Conservation (phyloP, 2,797 vertebrate species). For the Argyrosomus regius region DNA sequence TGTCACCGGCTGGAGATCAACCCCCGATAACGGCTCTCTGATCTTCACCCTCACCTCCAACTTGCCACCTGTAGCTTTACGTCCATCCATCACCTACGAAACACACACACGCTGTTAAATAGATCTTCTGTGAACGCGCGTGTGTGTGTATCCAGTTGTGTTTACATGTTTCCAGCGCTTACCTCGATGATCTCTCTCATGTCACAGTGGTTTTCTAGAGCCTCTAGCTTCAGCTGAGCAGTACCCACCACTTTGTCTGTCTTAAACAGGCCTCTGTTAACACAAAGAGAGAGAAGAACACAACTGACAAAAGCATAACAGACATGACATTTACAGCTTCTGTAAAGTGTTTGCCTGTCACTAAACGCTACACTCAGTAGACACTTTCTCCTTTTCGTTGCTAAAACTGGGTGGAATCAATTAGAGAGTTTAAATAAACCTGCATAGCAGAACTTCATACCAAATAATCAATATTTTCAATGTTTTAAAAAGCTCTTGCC, state of each 20-base stretch:
- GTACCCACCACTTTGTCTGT: conserved; percentile 89
- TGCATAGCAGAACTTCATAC: too few relatives aligned
- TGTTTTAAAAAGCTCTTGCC: too few relatives aligned
- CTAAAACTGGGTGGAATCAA: too few relatives aligned
- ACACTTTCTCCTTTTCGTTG: too few relatives aligned
- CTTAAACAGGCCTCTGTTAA: conserved; percentile 90
- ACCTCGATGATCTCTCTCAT: conserved; percentile 91
- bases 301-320: conserved; percentile 6
- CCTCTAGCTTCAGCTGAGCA: conserved; percentile 91
- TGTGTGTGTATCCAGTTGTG: background rate
- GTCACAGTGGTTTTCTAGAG: conserved; percentile 89
- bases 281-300: conserved; percentile 12
- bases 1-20: conserved; percentile 87
- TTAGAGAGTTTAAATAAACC: too few relatives aligned
- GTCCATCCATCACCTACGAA: conserved; percentile 90
- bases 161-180: conserved; percentile 17
- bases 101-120: background rate
- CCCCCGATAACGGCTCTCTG: conserved; percentile 88
- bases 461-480: too few relatives aligned
- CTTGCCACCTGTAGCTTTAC: conserved; percentile 90
- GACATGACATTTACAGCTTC: background rate
- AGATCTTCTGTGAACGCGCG: background rate
- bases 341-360: background rate
- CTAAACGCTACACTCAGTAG: too few relatives aligned
- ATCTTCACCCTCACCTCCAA: conserved; percentile 91